phyloP scores from a whole-genome alignment of 2,797 vertebrate genomes.

The Telmatherina bonti region DNA sequence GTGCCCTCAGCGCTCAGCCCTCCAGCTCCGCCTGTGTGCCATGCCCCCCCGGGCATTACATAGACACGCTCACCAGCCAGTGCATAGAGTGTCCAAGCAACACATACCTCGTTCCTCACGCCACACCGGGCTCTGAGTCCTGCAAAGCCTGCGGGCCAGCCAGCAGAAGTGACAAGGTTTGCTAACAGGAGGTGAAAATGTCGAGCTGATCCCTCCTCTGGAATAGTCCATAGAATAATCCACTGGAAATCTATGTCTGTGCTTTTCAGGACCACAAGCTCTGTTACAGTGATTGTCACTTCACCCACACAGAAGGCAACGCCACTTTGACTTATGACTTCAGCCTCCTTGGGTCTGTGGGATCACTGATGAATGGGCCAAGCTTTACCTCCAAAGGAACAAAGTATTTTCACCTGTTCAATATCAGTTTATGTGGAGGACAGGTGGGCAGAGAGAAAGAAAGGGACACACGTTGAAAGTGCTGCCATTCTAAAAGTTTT shows the following conservation, averaged over 20 bases:
- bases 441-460: conserved; percentile 79
- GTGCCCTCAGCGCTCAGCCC: conserved; percentile 87
- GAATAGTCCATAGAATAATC: background rate
- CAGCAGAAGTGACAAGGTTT: conserved; percentile 89
- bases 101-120: conserved; percentile 89
- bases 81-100: conserved; percentile 91
- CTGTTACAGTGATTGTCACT: conserved; percentile 93
- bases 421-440: conserved; percentile 94
- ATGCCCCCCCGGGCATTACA: conserved; percentile 93
- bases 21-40: conserved; percentile 91
- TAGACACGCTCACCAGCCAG: conserved; percentile 88
- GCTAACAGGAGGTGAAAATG: background rate
- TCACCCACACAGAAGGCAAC: conserved; percentile 86
- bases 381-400: conserved; percentile 98
- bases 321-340: conserved; percentile 90
- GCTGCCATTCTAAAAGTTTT: background rate
- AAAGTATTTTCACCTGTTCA: conserved; percentile 96
- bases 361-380: conserved; percentile 92
- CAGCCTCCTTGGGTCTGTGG: conserved; percentile 85
- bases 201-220: background rate
- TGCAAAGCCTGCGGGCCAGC: conserved; percentile 93
- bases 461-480: background rate
- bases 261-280: conserved; percentile 89
- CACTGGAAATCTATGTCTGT: background rate
- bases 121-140: conserved; percentile 86